A percentile compares a stretch with the other conserved stretches of the same genome.
These are phyloP conservation scores for Pentalonia nigronervosa DNA, from an alignment of 1,140 invertebrate species.

Conservation along the genomic window DNA sequence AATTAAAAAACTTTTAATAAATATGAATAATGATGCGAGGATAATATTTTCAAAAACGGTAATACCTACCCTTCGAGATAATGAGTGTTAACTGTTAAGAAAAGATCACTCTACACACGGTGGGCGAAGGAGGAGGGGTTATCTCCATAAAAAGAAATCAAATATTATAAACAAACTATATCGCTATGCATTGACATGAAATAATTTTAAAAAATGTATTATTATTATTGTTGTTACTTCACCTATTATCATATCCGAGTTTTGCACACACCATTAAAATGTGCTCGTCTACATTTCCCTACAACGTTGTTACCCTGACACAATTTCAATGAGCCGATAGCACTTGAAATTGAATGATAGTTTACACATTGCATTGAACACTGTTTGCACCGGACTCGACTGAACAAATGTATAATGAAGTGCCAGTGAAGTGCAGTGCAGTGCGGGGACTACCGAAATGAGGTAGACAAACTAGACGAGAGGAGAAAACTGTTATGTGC, in stretches of 20 bases:
- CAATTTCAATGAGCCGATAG: neutral
- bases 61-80: neutral
- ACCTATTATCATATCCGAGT: neutral
- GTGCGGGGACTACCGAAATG: neutral
- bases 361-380: neutral
- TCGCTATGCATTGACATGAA: neutral
- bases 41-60: neutral
- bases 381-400: neutral
- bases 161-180: neutral
- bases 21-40: neutral
- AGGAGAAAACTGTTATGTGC: neutral
- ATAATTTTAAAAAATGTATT: neutral
- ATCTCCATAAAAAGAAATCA: neutral
- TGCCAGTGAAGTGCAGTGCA: neutral
- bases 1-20: no score
- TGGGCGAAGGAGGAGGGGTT: fast-evolving
- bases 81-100: neutral
- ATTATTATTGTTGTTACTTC: neutral
- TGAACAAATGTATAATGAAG: neutral
- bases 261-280: neutral
- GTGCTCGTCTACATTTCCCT: neutral
- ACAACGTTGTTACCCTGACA: neutral
- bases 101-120: neutral
- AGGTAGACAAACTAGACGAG: neutral
- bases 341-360: neutral